phyloP scores from a whole-genome alignment of 2,888 invertebrate genomes.

The Anaspis maculata region DNA sequence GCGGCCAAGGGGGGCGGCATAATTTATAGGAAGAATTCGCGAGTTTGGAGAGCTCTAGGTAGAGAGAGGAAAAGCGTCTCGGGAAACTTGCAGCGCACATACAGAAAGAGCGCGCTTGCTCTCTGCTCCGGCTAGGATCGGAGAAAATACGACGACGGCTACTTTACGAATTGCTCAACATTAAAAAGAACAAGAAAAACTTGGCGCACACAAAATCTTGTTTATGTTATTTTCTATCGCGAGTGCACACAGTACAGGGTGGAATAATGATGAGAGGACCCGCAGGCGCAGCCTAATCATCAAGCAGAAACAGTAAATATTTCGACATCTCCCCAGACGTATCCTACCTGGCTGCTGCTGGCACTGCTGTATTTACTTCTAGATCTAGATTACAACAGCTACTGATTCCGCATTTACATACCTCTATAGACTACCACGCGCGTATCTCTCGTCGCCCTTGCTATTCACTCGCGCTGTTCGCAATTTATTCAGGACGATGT shows the following conservation, averaged over 20 bases:
- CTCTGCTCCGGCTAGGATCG: no score
- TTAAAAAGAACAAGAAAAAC: slow-evolving; percentile 20
- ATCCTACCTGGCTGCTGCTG: no score
- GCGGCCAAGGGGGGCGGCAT: no score
- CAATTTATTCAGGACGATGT: slow-evolving; percentile 31
- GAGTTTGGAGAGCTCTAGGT: slow-evolving; percentile 28
- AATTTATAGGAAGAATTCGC: slow-evolving; percentile 34
- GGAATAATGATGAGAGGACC: slow-evolving; percentile 15
- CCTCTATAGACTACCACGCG: slow-evolving; percentile 32
- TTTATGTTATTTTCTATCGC: slow-evolving; percentile 24
- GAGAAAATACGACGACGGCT: slow-evolving; percentile 31
- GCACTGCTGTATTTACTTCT: slow-evolving; percentile 15
- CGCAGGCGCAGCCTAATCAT: no score
- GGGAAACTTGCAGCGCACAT: slow-evolving; percentile 28
- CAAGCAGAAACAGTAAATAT: no score
- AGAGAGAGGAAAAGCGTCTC: slow-evolving; percentile 24
- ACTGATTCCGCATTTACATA: slow-evolving; percentile 40
- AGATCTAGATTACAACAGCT: slow-evolving; percentile 38
- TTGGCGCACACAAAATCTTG: slow-evolving; percentile 19
- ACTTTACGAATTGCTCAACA: slow-evolving; percentile 32
- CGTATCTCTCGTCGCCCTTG: slow-evolving; percentile 24
- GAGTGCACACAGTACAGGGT: slow-evolving; percentile 1
- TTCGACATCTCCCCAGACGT: no score
- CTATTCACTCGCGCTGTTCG: no score
- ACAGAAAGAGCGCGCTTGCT: no score